Evolutionary conservation across 1,140 invertebrate genomes (phyloP), one percentile per base, ranked within the genome.

Genomic region (Drosophila truncata): DNA sequence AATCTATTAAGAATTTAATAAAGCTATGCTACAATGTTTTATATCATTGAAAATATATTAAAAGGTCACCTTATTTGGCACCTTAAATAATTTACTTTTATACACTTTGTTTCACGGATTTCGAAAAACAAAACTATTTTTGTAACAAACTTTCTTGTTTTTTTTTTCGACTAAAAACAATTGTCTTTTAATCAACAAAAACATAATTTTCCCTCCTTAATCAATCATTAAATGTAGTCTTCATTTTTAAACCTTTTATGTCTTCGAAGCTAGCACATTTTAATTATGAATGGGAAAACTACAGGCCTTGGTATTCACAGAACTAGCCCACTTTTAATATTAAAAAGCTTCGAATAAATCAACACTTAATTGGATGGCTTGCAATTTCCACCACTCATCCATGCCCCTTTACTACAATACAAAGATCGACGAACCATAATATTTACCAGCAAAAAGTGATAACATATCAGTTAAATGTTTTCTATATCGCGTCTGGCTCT

Each of bases 391-490:
- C 50, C 14, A 37, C 5, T 55, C 14, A 52, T 13, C n/a, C 5
- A 35, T 8, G 6, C 57, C 20, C 18, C 5, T 18, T 29, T 31
- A 50, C 29, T 35, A 20, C 23, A 18, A 57, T 41, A 18, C 29
- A 50, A 50, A 37, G 14, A 37, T 55, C 52, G 33, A 62, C 20
- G 7, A 64, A 23, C 18, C 57, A 25, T n/a, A 50, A 50, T 50
- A 41, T 33, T 50, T 69, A 50, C 16, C 14, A 23, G 39, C 23
- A 4, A 42, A 39, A 55, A 25, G 8, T 16, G 29, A 70, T 70
- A 70, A 37, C 47, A 18, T 67, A 55, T 52, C 61, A 18, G 25
- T 18, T 9, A 23, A 52, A 35, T 52, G 27, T 66, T 33, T 42
- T 29, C 9, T 31, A 5, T 64, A 61, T 61, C 57, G 42, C 37